Evolutionary conservation across 2,113 vertebrate species (phyloP), one percentile per base, ranked within the genome.

Genomic region (Pongo pygmaeus): DNA sequence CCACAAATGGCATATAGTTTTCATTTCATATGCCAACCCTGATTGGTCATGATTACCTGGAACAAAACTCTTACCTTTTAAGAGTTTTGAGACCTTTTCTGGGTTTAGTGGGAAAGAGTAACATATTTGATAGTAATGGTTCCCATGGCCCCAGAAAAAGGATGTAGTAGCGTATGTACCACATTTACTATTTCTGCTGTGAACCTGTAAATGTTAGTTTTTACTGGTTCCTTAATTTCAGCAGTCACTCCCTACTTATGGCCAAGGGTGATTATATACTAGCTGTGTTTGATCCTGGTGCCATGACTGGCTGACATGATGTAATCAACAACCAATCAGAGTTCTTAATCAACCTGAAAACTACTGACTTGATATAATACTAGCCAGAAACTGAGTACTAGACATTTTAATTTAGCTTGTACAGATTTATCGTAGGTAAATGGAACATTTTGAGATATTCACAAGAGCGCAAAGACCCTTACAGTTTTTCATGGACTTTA

Each of bases 271-370:
- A 69, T 89, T 86, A 67, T 55, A 17, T 17, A 93, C 61, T 40
- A 87, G 57, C 79, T 93, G 25, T 91, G 35, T 48, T 91, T 84
- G 89, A 87, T 92, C 90, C 86, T 95, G 83, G 46, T 93, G 30
- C 18, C 89, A 2, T 91, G 75, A 87, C 38, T 64, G 8, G 27
- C 40, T 80, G n/a, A 72, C 40, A 61, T n/a, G 43, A 50, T 93
- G 55, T 88, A 17, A 75, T 93, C 52, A 91, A 55, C 87, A 87
- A 6, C 79, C 25, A 94, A 9, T 94, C 43, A 93, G 93, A 89
- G 43, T 83, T 81, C 78, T 64, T 91, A 83, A 78, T 79, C 74
- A 92, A 59, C 74, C 35, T 13, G 23, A 32, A 94, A 92, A 80
- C n/a, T 75, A 75, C n/a, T 81, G 59, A 94, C 72, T 35, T 95